Conservation (phyloP, 2,113 vertebrate species). For the Columba livia region DNA sequence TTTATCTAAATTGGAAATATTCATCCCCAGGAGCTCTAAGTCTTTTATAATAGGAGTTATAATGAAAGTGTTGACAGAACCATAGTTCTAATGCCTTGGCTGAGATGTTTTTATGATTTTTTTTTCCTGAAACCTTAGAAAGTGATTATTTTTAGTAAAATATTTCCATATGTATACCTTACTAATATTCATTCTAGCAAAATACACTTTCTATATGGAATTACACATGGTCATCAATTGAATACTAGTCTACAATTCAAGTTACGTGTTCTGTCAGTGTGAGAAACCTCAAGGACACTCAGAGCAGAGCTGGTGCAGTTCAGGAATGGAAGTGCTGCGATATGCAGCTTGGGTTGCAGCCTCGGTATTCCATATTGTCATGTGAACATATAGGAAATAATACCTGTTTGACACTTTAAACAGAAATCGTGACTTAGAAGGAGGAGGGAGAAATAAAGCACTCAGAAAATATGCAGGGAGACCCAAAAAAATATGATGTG, state of each 20-base stretch:
- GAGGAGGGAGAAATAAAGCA: neutral
- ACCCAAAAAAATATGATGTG: neutral
- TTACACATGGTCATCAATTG: neutral
- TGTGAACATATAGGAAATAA: neutral
- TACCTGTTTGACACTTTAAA: neutral
- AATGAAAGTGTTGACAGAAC: constrained; percentile 23
- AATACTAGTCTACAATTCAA: constrained; percentile 26
- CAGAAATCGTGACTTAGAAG: neutral
- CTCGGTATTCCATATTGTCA: neutral
- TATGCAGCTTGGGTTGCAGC: neutral
- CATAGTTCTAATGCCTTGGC: constrained; percentile 37
- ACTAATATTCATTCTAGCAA: constrained; percentile 27
- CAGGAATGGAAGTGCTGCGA: neutral
- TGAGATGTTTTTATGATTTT: constrained; percentile 25
- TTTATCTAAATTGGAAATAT: neutral
- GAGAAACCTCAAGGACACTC: neutral
- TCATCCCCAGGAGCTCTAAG: neutral
- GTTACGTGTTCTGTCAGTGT: neutral
- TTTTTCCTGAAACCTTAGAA: constrained; percentile 43
- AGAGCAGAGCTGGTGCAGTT: neutral
- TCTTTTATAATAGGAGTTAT: neutral
- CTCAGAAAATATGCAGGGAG: neutral
- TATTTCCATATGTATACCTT: constrained; percentile 50
- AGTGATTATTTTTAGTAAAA: constrained; percentile 63
- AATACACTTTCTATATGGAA: constrained; percentile 6